Base-by-base conservation (phyloP, 2,113 vertebrate genomes). In the Litocranius walleri region DNA sequence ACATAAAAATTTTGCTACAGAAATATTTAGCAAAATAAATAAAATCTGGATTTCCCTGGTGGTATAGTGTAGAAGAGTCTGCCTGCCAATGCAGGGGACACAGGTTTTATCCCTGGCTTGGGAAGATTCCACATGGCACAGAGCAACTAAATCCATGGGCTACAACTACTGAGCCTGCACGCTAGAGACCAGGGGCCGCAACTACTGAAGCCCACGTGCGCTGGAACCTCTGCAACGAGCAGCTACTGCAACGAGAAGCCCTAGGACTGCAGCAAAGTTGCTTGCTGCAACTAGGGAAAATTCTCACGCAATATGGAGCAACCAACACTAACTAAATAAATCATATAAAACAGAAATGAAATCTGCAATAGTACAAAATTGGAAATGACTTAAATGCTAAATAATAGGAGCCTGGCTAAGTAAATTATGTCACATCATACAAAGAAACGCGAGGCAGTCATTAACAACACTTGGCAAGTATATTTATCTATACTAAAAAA, bases 21-120 rank as follows among this genome's bases (percentile, higher is more conserved):
- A 50, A 16, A 77, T 87, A 95, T 92, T 96, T 91, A 83, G 91
- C 33, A 59, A 92, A 94, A 93, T 88, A 90, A 93, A 93, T n/a
- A 78, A 0, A 91, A 43, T 86, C 25, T 90, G 8, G 71, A 77
- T 43, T 77, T 77, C 40, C 40, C 71, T 27, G 40, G 40, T 77
- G 71, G 40, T 25, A 43, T 27, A 77, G 71, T 77, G 40, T 23
- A 43, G 14, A 43, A 77, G 40, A 27, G 71, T 77, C 71, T 77
- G 71, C 71, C 40, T 43, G 71, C 71, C 40, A 27, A 77, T 77
- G 71, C 3, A 43, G 71, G 71, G 40, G 71, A 77, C 40, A 43
- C 40, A 14, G 40, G 71, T 43, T 77, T 43, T 43, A 77, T 27
- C 71, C 40, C 40, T 6, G 40, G 40, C 40, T 77, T 77, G 71